Conservation (phyloP, 2,113 vertebrate genomes). For the Dolichallabes microphthalmus region DNA sequence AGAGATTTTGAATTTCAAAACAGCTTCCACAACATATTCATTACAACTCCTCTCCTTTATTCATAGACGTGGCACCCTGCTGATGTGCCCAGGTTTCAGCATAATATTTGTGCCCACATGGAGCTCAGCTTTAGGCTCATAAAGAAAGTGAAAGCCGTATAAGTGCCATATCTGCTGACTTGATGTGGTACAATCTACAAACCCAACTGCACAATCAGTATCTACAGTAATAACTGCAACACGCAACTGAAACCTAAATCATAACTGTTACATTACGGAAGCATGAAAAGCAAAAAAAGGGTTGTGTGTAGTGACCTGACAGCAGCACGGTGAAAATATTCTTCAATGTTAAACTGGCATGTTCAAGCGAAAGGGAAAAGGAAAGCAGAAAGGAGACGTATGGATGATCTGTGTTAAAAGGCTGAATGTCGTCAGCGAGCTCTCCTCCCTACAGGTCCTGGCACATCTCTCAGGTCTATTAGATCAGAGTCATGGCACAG, state of each 20-base stretch:
- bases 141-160: not conserved
- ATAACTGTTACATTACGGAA: not conserved
- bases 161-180: not conserved
- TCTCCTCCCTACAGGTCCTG: conserved; percentile 31
- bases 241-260: not conserved
- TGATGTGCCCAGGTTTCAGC: conserved; percentile 36
- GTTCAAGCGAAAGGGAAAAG: not conserved
- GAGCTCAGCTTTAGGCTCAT: not conserved
- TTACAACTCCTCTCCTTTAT: conserved; percentile 31
- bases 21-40: conserved; percentile 39
- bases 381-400: conserved; percentile 43
- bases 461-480: conserved; percentile 45
- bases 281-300: not conserved
- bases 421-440: conserved; percentile 29
- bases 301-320: not conserved
- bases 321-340: conserved; percentile 3
- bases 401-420: conserved; percentile 33
- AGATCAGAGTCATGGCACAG: conserved; percentile 48
- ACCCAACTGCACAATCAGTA: not conserved
- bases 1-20: conserved; percentile 32
- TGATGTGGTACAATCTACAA: not conserved
- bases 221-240: not conserved
- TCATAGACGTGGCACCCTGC: conserved; percentile 42
- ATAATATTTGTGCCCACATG: conserved; percentile 35
- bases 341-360: not conserved